Conservation (phyloP, 2,797 vertebrate species). For the Phoeniculus purpureus region DNA sequence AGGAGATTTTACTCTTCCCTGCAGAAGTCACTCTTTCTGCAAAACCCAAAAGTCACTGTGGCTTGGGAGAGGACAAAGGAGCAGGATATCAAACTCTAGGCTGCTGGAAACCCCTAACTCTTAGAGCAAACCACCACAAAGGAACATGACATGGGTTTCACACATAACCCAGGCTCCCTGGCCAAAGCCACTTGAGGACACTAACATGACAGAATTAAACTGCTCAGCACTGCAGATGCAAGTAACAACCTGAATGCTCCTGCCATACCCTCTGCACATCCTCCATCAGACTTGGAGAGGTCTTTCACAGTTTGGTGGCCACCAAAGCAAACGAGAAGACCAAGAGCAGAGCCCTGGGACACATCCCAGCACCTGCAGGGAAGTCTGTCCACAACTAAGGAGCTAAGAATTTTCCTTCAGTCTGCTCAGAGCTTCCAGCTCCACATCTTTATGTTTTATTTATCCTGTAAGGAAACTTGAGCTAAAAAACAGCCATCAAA, state of each 20-base stretch:
- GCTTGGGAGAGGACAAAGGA: background rate
- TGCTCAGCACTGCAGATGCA: background rate
- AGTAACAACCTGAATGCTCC: background rate
- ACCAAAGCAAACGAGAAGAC: background rate
- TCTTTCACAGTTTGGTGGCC: background rate
- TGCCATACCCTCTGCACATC: background rate
- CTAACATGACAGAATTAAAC: background rate
- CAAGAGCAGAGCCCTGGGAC: background rate
- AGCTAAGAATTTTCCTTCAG: background rate
- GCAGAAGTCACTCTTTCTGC: background rate
- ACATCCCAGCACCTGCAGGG: background rate
- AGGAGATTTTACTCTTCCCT: background rate
- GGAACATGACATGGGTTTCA: background rate
- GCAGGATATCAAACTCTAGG: background rate
- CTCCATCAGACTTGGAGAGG: background rate
- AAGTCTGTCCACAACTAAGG: background rate
- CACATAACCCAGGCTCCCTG: background rate
- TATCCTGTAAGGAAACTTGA: background rate
- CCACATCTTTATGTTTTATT: background rate
- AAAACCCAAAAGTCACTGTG: background rate
- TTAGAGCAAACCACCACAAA: background rate
- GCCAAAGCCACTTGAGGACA: background rate
- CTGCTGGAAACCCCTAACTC: background rate
- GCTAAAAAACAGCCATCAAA: slow-evolving; percentile 6
- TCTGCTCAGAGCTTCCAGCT: background rate